Evolutionary conservation across 2,888 invertebrate genomes (phyloP).

Genomic region (Lycophotia porphyrea): DNA sequence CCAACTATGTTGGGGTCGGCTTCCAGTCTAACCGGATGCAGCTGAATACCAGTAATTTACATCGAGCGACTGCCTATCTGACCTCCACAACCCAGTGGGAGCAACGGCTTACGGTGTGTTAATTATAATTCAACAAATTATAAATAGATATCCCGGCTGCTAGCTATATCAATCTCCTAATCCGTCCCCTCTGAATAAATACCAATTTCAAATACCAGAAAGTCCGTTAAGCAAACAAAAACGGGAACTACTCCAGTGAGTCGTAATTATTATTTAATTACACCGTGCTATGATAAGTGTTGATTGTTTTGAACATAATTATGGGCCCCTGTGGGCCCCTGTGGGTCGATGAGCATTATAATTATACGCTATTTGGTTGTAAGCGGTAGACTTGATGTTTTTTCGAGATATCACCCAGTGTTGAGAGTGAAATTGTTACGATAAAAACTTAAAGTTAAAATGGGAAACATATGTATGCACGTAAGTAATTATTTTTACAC

Average conservation of each 20-base stretch:
- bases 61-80: not conserved
- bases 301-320: conserved; percentile 59
- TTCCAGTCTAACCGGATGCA: no score
- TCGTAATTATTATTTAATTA: conserved; percentile 58
- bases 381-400: conserved; percentile 28
- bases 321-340: conserved; percentile 32
- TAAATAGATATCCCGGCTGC: not conserved
- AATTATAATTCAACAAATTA: not conserved
- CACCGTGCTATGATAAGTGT: conserved; percentile 47
- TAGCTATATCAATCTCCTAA: not conserved
- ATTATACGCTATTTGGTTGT: conserved; percentile 54
- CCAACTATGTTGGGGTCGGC: no score
- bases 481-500: not conserved
- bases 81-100: no score
- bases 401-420: conserved; percentile 21
- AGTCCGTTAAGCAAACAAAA: conserved; percentile 27
- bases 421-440: conserved; percentile 10
- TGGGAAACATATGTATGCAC: no score
- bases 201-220: not conserved
- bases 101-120: no score
- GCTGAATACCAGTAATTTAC: no score
- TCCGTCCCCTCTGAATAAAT: not conserved
- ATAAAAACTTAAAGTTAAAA: not conserved
- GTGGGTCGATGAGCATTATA: conserved; percentile 44
- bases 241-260: conserved; percentile 14